A percentile compares a stretch with the other conserved stretches of the same genome.
Conservation (phyloP, 2,888 invertebrate species). For the Syrista parreyssii region DNA sequence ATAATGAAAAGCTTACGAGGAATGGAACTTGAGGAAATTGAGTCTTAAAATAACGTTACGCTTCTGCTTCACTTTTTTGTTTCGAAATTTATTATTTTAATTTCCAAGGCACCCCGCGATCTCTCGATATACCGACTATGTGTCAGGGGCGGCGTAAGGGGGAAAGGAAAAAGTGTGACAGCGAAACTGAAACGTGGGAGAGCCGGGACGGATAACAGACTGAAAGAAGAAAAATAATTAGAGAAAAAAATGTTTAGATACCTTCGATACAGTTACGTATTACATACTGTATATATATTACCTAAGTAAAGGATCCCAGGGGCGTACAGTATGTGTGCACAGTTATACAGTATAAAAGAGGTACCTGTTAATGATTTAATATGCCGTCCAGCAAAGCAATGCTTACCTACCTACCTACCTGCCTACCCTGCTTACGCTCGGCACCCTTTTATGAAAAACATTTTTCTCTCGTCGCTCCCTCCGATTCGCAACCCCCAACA, state of each 20-base stretch:
- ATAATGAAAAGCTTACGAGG: background rate
- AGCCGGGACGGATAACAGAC: background rate
- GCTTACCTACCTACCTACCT: background rate
- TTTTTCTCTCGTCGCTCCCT: background rate
- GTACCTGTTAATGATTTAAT: background rate
- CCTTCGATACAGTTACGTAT: background rate
- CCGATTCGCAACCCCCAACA: background rate
- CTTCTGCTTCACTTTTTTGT: background rate
- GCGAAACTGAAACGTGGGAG: background rate
- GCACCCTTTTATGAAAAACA: background rate
- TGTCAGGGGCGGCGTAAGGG: background rate
- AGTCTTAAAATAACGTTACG: background rate
- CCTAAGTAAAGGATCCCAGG: background rate
- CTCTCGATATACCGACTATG: background rate
- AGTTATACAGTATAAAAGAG: background rate
- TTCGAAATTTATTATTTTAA: constrained; percentile 2
- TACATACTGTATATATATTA: background rate
- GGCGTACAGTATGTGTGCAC: background rate
- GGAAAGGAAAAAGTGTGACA: background rate
- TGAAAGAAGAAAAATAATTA: background rate
- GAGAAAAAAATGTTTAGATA: background rate
- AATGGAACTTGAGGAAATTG: background rate
- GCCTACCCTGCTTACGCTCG: background rate
- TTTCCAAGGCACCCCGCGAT: background rate
- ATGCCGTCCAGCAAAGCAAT: background rate